phyloP scores from a whole-genome alignment of 1,140 invertebrate genomes.

The Orussus abietinus region DNA sequence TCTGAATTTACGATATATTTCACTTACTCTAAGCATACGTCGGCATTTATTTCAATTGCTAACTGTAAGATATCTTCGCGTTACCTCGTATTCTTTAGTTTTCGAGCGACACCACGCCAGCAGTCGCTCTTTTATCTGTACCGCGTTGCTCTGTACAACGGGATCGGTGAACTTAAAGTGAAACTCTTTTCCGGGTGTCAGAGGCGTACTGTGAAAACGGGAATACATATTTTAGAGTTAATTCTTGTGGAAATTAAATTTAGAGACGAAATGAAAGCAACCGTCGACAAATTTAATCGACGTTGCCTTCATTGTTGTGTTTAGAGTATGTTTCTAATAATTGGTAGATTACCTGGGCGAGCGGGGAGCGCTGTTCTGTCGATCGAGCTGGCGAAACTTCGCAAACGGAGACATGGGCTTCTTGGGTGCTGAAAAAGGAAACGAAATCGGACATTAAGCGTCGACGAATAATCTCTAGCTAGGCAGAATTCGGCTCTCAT shows the following conservation, averaged over 20 bases:
- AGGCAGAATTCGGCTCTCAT: too few relatives aligned
- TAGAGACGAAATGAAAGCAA: too few relatives aligned
- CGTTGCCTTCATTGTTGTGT: too few relatives aligned
- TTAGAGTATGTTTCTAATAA: too few relatives aligned
- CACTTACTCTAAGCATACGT: background rate
- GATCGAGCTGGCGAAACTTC: slow-evolving; percentile 86
- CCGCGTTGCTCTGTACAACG: slow-evolving; percentile 78
- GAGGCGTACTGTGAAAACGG: slow-evolving; percentile 46
- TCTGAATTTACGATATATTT: slow-evolving; percentile 57
- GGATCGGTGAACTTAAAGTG: slow-evolving; percentile 86
- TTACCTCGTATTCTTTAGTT: slow-evolving; percentile 93
- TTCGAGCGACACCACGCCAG: slow-evolving; percentile 94
- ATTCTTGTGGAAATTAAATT: too few relatives aligned
- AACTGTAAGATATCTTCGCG: too few relatives aligned
- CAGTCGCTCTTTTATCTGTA: slow-evolving; percentile 92
- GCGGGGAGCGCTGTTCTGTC: slow-evolving; percentile 70
- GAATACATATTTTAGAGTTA: too few relatives aligned
- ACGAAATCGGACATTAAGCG: too few relatives aligned
- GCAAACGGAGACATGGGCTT: slow-evolving; percentile 80
- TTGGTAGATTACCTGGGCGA: slow-evolving; percentile 66
- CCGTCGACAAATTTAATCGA: too few relatives aligned
- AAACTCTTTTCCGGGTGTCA: slow-evolving; percentile 50
- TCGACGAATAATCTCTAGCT: too few relatives aligned
- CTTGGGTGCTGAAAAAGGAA: slow-evolving; percentile 57
- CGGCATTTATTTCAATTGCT: background rate